Evolutionary conservation across 1,140 invertebrate genomes (phyloP).

Genomic region (Antheraea pernyi): DNA sequence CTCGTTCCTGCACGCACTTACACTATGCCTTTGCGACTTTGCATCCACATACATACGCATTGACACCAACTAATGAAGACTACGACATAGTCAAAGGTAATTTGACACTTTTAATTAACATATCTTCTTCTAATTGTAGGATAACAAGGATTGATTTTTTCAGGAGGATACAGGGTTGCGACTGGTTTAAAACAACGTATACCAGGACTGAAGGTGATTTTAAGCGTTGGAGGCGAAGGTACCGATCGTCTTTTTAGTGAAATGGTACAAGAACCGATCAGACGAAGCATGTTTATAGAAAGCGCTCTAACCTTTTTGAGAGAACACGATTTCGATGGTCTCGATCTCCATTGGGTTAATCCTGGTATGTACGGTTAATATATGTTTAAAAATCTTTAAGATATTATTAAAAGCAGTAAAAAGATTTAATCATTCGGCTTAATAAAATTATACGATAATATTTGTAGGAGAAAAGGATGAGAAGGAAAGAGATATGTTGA

Average conservation of each 20-base stretch:
- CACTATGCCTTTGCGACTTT: slow-evolving; percentile 89
- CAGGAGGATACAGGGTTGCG: slow-evolving; percentile 79
- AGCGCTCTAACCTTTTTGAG: slow-evolving; percentile 80
- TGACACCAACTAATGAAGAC: slow-evolving; percentile 81
- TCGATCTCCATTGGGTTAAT: slow-evolving; percentile 83
- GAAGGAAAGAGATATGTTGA: slow-evolving; percentile 68
- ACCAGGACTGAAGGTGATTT: slow-evolving; percentile 76
- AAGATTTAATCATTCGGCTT: not conserved
- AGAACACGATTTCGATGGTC: slow-evolving; percentile 81
- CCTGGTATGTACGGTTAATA: slow-evolving; percentile 65
- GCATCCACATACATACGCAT: slow-evolving; percentile 81
- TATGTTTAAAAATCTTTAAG: not conserved
- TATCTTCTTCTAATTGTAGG: too few species aligned
- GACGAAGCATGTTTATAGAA: slow-evolving; percentile 80
- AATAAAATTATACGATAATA: not conserved
- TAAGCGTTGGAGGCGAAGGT: slow-evolving; percentile 79
- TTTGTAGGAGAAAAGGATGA: slow-evolving; percentile 71
- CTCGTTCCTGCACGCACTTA: slow-evolving; percentile 88
- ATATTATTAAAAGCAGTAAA: not conserved
- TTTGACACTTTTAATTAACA: not conserved
- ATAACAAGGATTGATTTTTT: too few species aligned
- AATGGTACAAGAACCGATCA: slow-evolving; percentile 71
- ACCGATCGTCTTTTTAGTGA: slow-evolving; percentile 75
- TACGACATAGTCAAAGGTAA: slow-evolving; percentile 80
- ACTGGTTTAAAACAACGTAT: slow-evolving; percentile 76